Base-by-base conservation (phyloP, 2,888 invertebrate genomes). In the Drosophila yooni region DNA sequence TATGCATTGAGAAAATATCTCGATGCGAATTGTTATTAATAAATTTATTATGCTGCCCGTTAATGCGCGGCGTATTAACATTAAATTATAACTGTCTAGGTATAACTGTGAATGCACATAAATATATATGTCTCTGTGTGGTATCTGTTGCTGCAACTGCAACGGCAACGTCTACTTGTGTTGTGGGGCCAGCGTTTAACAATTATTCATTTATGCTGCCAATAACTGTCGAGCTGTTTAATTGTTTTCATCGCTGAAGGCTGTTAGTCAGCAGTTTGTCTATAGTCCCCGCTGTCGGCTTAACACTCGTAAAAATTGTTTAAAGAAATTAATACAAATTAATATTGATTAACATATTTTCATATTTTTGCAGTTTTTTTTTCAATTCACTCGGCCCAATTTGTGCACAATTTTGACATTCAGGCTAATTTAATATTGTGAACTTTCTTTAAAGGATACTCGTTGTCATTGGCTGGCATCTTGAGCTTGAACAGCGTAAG, bases 31-130 rank as follows among this genome's bases (percentile, higher is more conserved):
- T 50, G 57, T 56, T 61, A 64, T 84, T 76, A 81, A 79, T 85
- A 78, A 74, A 85, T 78, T 76, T 79, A 78, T 85, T 78, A 73
- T 77, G 69, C 70, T 58, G 68, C 46, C 58, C 50, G 69, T 81
- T 87, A 87, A 78, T 87, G 70, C 53, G 61, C 54, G 43, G 59
- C 71, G 52, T 64, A 83, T 81, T 87, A 78, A 84, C 68, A 79
- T 78, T 65, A 57, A 84, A 78, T 70, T 67, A 66, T 70, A 56
- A 59, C 56, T 69, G 52, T 56, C 29, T 27, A 11, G 6, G 18
- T 27, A 36, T 13, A n/a, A n/a, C 31, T 50, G 50, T 27, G 29
- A 27, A 29, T 40, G 33, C 52, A 63, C 31, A 21, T 43, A 27
- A 56, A 65, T 53, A 48, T 21, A 21, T 21, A 21, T 21, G 21